These are phyloP conservation scores for Amblyjoppa proteus DNA, from an alignment of 2,888 invertebrate species.

Conservation along the genomic window DNA sequence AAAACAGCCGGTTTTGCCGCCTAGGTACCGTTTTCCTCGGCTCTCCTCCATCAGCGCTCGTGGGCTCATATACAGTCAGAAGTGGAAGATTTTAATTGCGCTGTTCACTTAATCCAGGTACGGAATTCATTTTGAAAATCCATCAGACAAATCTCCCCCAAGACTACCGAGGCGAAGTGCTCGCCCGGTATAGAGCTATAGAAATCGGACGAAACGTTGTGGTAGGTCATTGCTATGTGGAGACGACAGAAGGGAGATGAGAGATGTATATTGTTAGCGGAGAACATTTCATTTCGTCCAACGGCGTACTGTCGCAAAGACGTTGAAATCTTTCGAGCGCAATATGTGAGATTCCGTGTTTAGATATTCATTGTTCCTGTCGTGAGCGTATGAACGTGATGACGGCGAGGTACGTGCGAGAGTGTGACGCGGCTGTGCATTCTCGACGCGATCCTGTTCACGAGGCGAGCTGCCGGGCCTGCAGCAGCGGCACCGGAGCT, in stretches of 20 bases:
- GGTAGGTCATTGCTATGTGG: background rate
- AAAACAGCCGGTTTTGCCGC: background rate
- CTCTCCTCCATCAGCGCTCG: background rate
- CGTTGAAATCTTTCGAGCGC: slow-evolving; percentile 43
- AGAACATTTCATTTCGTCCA: slow-evolving; percentile 42
- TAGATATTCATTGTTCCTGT: slow-evolving; percentile 66
- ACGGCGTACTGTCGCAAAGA: background rate
- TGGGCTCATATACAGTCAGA: background rate
- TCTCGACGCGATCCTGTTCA: slow-evolving; percentile 38
- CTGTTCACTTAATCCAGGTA: slow-evolving; percentile 52
- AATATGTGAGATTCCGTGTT: slow-evolving; percentile 53
- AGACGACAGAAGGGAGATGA: slow-evolving; percentile 15
- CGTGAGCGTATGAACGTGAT: slow-evolving; percentile 27
- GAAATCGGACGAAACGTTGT: slow-evolving; percentile 35
- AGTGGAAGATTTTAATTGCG: slow-evolving; percentile 66
- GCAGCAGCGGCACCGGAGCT: slow-evolving; percentile 34
- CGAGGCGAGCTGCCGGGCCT: background rate
- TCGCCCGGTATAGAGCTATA: slow-evolving; percentile 53
- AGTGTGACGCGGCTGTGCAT: slow-evolving; percentile 46
- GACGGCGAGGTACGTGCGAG: slow-evolving; percentile 41
- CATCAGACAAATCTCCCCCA: slow-evolving; percentile 45
- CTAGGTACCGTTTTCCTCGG: background rate
- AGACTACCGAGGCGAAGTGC: slow-evolving; percentile 65
- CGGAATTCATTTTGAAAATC: slow-evolving; percentile 17
- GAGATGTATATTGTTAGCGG: slow-evolving; percentile 29